Evolutionary conservation across 2,113 vertebrate species (phyloP).

Genomic region (Seriola dumerili): DNA sequence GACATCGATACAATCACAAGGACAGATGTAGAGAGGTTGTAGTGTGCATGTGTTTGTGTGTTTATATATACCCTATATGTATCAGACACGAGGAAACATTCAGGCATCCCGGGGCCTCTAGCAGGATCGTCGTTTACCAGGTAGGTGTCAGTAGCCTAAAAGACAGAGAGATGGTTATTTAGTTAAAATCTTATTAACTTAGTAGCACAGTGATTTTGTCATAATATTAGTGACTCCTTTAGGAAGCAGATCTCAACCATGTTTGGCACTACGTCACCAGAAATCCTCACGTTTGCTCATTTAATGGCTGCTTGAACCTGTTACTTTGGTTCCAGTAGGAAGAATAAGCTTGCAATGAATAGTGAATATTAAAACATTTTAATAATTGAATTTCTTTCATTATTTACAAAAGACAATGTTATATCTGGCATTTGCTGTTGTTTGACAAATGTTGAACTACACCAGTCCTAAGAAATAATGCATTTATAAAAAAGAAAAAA

Average conservation of each 20-base stretch:
- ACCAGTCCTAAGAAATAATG: not conserved
- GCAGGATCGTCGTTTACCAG: conserved; percentile 86
- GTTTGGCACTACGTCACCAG: not conserved
- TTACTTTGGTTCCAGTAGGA: not conserved
- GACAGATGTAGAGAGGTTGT: conserved; percentile 18
- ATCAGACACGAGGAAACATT: conserved; percentile 88
- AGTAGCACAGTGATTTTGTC: not conserved
- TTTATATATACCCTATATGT: conserved; percentile 84
- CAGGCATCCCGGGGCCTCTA: conserved; percentile 85
- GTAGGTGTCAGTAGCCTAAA: conserved; percentile 87
- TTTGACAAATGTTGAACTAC: not conserved
- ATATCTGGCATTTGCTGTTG: not conserved
- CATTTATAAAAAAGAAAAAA: not conserved
- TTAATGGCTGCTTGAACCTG: not conserved
- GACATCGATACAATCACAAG: conserved; percentile 13
- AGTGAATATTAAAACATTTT: not conserved
- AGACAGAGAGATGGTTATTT: conserved; percentile 42
- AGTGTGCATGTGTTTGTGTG: conserved; percentile 49
- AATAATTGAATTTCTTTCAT: not conserved
- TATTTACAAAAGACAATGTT: not conserved
- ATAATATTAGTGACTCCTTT: not conserved
- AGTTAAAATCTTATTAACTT: not conserved
- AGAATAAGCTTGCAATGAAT: not conserved
- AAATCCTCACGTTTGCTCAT: not conserved
- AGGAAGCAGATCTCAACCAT: not conserved